Evolutionary conservation across 2,113 vertebrate genomes (phyloP), one percentile per base, ranked within the genome.

Genomic region (Orthonyx spaldingii): DNA sequence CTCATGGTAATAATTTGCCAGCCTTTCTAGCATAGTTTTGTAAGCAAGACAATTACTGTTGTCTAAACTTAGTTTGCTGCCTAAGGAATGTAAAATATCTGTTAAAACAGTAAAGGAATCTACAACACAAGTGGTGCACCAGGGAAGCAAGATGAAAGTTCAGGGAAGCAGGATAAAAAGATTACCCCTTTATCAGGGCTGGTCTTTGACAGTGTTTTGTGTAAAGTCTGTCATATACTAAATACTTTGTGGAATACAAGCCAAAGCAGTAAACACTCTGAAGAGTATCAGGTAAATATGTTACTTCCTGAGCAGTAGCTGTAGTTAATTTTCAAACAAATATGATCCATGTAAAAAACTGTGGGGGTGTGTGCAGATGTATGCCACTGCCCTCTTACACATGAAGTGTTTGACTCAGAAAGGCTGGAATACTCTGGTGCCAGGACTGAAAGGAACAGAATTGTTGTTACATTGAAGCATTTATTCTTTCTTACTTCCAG

Each of bases 291-390:
- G 47, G 72, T 84, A 88, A 94, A 89, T 72, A 61, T 20, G 42
- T 81, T 90, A 53, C 61, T 92, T 95, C 76, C 71, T 28, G 37
- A 68, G 70, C 69, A 89, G 86, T 55, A 96, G 68, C 47, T 84
- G 78, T 50, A 79, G 88, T 90, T 96, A 90, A 94, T 95, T 96
- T 95, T 92, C 92, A 94, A 94, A 57, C 77, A 46, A 59, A 47
- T 52, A 37, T 18, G 32, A 52, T 28, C 35, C 22, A 2, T 59
- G 32, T 70, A 30, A 55, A 42, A 61, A 63, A 5, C 3, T 7
- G 35, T 8, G 75, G 37, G 52, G 6, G 49, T 56, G 69, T 3
- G 7, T 69, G 77, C 49, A 81, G 44, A 37, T 50, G 65, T 37
- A 13, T 66, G 17, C 7, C 86, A 46, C 86, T 95, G 92, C 94